These are phyloP conservation scores for Ectemnius continuus DNA, from an alignment of 2,888 invertebrate species.

Conservation along the genomic window DNA sequence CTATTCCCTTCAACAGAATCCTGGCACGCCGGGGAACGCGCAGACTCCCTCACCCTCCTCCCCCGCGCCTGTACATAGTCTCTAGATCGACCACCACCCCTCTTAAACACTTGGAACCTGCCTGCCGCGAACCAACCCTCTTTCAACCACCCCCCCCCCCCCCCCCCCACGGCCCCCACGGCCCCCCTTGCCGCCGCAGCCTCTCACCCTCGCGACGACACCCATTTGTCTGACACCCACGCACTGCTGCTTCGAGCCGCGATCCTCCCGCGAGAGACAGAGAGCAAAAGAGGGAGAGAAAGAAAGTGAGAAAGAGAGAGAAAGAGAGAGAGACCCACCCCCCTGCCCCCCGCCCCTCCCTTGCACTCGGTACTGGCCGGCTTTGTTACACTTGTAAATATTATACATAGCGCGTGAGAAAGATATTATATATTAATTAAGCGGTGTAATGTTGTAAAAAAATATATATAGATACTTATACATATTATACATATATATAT, in stretches of 20 bases:
- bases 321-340: constrained; percentile 2
- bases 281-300: no score
- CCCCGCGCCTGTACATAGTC: constrained; percentile 77
- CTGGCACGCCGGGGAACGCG: constrained; percentile 73
- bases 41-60: constrained; percentile 76
- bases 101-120: constrained; percentile 12
- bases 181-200: no score
- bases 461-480: constrained; percentile 52
- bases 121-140: neutral
- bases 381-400: constrained; percentile 71
- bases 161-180: no score
- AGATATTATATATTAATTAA: constrained; percentile 68
- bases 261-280: no score
- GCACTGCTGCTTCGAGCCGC: neutral
- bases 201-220: constrained; percentile 6
- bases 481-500: constrained; percentile 42
- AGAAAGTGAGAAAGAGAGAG: no score
- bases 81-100: constrained; percentile 65
- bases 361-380: constrained; percentile 56
- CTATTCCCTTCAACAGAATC: constrained; percentile 71
- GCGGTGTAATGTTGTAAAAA: constrained; percentile 73
- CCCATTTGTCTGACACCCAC: neutral
- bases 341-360: constrained; percentile 30
- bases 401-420: constrained; percentile 71
- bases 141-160: no score